Evolutionary conservation across 2,113 vertebrate species (phyloP).

Genomic region (Montifringilla adamsi): DNA sequence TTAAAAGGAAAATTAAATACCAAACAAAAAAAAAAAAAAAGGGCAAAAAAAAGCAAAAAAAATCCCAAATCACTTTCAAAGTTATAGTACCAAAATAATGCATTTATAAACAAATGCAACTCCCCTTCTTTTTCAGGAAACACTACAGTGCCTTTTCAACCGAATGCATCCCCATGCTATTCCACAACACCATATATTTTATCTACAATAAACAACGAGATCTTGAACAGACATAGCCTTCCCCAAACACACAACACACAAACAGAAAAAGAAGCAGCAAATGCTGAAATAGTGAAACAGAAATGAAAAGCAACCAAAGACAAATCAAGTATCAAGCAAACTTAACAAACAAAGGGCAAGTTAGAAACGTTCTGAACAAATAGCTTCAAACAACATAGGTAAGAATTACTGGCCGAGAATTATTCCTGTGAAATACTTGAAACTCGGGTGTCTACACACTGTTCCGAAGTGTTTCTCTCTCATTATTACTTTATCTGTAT

Average conservation of each 20-base stretch:
- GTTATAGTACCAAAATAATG: conserved; percentile 73
- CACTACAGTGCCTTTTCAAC: conserved; percentile 72
- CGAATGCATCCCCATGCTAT: conserved; percentile 73
- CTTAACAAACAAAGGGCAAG: not conserved
- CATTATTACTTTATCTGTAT: not conserved
- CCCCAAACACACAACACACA: conserved; percentile 38
- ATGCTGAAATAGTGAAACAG: not conserved
- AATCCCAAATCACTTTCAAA: conserved; percentile 52
- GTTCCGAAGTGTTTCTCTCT: not conserved
- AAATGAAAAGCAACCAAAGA: not conserved
- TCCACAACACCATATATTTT: conserved; percentile 64
- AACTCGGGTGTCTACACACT: not conserved
- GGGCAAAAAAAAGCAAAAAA: not conserved
- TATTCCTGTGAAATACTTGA: not conserved
- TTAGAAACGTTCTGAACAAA: not conserved
- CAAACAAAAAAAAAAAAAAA: too few species aligned
- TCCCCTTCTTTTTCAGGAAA: conserved; percentile 69
- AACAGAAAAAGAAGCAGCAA: conserved; percentile 9
- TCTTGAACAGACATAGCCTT: conserved; percentile 50
- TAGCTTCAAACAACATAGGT: not conserved
- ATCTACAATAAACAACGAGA: conserved; percentile 71
- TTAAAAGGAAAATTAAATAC: not conserved
- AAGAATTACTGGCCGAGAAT: not conserved
- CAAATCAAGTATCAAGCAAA: conserved; percentile 2
- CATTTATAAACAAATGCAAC: conserved; percentile 77